Conservation (phyloP, 2,113 vertebrate genomes). For the Plecturocebus donacophilus region DNA sequence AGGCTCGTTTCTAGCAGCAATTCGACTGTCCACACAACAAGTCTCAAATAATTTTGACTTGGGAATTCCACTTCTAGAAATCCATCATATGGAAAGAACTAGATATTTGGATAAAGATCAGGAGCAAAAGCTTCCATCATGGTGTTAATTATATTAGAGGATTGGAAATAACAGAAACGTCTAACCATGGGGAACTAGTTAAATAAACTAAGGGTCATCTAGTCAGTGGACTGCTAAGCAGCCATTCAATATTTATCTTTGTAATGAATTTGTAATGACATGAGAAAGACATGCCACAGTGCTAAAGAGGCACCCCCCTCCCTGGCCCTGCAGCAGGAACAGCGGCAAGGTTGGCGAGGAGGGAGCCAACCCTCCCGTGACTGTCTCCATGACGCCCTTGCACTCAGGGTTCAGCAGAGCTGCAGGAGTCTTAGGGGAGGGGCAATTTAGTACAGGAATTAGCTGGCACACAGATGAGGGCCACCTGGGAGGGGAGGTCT, state of each 20-base stretch:
- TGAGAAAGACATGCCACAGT: neutral
- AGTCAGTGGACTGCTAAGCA: neutral
- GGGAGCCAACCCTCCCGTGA: neutral
- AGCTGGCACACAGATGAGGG: neutral
- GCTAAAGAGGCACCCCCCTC: neutral
- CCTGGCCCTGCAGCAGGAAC: neutral
- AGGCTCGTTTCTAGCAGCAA: neutral
- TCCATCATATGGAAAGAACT: neutral
- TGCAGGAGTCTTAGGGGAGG: neutral
- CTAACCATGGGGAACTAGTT: neutral
- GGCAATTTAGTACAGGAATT: neutral
- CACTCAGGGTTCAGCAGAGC: neutral
- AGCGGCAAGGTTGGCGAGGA: neutral
- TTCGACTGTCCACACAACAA: neutral
- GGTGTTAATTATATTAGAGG: neutral
- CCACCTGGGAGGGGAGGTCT: neutral
- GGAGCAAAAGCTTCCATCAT: neutral
- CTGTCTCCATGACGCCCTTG: neutral
- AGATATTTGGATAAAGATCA: neutral
- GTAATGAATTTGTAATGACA: neutral
- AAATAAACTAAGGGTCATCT: neutral
- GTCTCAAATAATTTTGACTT: neutral
- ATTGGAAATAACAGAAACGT: neutral
- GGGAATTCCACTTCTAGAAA: neutral
- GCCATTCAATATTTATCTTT: neutral